Conservation (phyloP, 1,140 invertebrate genomes). For the Pissodes strobi region DNA sequence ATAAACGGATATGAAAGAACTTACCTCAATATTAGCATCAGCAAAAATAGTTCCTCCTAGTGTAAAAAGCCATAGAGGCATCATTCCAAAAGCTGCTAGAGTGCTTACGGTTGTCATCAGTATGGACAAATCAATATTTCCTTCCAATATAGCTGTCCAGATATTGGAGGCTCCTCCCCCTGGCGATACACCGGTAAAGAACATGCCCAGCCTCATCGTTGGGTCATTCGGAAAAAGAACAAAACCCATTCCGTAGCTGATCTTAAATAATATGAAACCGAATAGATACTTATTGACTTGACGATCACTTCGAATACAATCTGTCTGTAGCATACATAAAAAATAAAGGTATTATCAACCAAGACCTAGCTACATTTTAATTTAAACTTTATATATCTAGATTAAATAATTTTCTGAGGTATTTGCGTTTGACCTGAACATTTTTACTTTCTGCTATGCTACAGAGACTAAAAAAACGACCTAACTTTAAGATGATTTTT, state of each 20-base stretch:
- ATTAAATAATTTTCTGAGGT: too few species aligned
- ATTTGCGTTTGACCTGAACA: too few species aligned
- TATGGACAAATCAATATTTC: slow-evolving; percentile 87
- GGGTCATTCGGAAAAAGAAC: slow-evolving; percentile 71
- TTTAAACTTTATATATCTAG: too few species aligned
- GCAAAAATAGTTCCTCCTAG: slow-evolving; percentile 76
- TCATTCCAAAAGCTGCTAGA: slow-evolving; percentile 63
- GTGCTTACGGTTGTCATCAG: slow-evolving; percentile 88
- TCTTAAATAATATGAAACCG: slow-evolving; percentile 58
- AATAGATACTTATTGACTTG: too few species aligned
- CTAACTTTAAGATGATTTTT: too few species aligned
- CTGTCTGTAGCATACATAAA: background rate
- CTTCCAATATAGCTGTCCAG: slow-evolving; percentile 86
- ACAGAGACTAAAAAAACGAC: too few species aligned
- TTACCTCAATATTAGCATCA: slow-evolving; percentile 27
- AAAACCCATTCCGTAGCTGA: slow-evolving; percentile 76
- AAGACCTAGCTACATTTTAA: too few species aligned
- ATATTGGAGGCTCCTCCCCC: slow-evolving; percentile 94
- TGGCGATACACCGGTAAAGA: slow-evolving; percentile 88
- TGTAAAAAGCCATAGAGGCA: slow-evolving; percentile 94
- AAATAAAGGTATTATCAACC: background rate
- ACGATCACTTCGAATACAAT: background rate
- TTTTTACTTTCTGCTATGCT: too few species aligned
- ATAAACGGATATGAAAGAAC: too few species aligned
- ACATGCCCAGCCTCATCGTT: slow-evolving; percentile 81